Evolutionary conservation across 2,888 invertebrate species (phyloP).

Genomic region (Rhagonycha fulva): DNA sequence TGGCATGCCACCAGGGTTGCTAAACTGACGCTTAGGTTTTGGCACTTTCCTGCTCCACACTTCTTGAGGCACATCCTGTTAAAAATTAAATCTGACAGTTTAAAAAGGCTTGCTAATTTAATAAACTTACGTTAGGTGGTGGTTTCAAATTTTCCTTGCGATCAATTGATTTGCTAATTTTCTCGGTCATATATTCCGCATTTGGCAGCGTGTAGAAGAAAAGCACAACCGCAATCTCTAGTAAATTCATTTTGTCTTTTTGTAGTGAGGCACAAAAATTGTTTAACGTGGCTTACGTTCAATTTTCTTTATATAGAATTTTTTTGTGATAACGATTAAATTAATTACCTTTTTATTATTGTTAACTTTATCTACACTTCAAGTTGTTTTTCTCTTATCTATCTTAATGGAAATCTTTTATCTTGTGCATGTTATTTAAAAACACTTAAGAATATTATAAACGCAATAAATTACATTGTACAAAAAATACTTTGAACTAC

Average conservation of each 20-base stretch:
- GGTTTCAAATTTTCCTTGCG: background rate
- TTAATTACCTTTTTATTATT: background rate
- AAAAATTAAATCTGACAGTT: background rate
- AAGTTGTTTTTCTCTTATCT: background rate
- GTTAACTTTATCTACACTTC: background rate
- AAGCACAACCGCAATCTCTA: background rate
- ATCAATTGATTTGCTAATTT: background rate
- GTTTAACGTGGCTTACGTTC: background rate
- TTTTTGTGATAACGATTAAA: background rate
- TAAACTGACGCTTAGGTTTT: background rate
- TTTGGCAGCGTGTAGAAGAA: conserved; percentile 5
- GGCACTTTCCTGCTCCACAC: conserved; percentile 8
- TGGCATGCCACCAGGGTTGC: background rate
- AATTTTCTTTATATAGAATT: background rate
- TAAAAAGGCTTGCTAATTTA: background rate
- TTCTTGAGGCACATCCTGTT: conserved; percentile 9
- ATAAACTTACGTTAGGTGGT: conserved; percentile 15
- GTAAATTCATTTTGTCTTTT: background rate
- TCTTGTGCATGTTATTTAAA: background rate
- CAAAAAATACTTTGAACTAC: background rate
- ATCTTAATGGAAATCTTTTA: background rate
- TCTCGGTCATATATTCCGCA: conserved; percentile 7
- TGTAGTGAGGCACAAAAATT: background rate
- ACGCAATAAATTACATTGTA: background rate
- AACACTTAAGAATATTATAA: background rate